These are phyloP conservation scores for Drosophila anceps DNA, from an alignment of 2,888 invertebrate species.

Conservation along the genomic window DNA sequence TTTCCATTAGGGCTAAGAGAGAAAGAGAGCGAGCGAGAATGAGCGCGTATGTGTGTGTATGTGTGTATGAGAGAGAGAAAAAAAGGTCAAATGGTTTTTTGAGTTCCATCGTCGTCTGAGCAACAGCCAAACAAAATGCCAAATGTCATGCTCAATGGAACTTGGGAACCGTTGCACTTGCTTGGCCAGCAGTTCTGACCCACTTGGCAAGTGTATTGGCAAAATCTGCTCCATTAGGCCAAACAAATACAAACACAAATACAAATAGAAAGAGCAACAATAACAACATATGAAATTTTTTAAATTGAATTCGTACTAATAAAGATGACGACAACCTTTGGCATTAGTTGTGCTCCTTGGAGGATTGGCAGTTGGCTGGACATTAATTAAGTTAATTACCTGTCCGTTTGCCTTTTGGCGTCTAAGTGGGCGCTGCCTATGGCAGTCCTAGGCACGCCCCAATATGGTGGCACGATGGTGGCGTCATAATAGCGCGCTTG, in stretches of 20 bases:
- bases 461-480: constrained; percentile 21
- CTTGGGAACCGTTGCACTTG: constrained; percentile 58
- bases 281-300: constrained; percentile 9
- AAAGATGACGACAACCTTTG: constrained; percentile 52
- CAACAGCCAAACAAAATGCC: constrained; percentile 65
- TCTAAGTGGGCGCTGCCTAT: constrained; percentile 14
- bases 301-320: constrained; percentile 24
- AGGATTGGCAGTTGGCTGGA: constrained; percentile 36
- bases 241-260: constrained; percentile 5
- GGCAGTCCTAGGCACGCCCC: constrained; percentile 47
- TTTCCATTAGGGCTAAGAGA: constrained; percentile 14
- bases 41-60: not conserved
- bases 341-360: constrained; percentile 11
- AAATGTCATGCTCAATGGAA: constrained; percentile 62
- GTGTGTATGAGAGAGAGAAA: not conserved
- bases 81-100: constrained; percentile 67
- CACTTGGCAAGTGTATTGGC: constrained; percentile 50
- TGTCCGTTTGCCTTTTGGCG: constrained; percentile 14
- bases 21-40: not conserved
- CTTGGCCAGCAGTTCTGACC: constrained; percentile 53
- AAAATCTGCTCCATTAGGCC: constrained; percentile 35
- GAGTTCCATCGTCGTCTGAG: constrained; percentile 51
- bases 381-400: constrained; percentile 58
- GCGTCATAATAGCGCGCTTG: constrained; percentile 46
- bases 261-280: not conserved